Conservation (phyloP, 2,888 invertebrate species). For the Linnaemya tessellans region DNA sequence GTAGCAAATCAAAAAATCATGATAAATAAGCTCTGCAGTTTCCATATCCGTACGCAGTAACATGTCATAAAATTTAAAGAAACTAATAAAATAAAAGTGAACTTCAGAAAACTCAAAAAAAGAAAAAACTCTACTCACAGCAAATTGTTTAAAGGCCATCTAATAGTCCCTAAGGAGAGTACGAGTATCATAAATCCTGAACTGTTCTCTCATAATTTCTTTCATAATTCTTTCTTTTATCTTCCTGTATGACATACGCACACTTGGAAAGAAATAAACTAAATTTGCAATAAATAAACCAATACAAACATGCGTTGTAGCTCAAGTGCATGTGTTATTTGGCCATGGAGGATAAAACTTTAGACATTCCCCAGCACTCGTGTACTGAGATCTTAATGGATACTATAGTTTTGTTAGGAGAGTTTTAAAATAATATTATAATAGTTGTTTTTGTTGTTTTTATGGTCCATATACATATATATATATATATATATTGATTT, state of each 20-base stretch:
- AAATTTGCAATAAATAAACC: slow-evolving; percentile 41
- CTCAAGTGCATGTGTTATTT: neutral
- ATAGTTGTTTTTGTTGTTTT: slow-evolving; percentile 17
- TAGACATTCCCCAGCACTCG: neutral
- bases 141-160: slow-evolving; percentile 39
- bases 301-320: neutral
- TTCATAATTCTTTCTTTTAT: slow-evolving; percentile 24
- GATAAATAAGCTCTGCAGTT: neutral
- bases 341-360: slow-evolving; percentile 14
- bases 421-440: slow-evolving; percentile 14
- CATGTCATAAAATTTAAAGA: neutral
- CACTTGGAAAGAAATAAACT: slow-evolving; percentile 17
- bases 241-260: slow-evolving; percentile 38
- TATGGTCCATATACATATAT: too few species aligned
- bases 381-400: neutral
- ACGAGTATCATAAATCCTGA: slow-evolving; percentile 57
- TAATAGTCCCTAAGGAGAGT: neutral
- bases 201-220: slow-evolving; percentile 17
- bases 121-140: neutral
- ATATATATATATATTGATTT: slow-evolving; percentile 68
- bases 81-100: neutral
- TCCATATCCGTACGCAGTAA: neutral
- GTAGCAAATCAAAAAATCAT: neutral
- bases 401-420: neutral
- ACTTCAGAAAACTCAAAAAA: neutral